Evolutionary conservation across 2,797 vertebrate species (phyloP).

Genomic region (Sebastes steindachneri): DNA sequence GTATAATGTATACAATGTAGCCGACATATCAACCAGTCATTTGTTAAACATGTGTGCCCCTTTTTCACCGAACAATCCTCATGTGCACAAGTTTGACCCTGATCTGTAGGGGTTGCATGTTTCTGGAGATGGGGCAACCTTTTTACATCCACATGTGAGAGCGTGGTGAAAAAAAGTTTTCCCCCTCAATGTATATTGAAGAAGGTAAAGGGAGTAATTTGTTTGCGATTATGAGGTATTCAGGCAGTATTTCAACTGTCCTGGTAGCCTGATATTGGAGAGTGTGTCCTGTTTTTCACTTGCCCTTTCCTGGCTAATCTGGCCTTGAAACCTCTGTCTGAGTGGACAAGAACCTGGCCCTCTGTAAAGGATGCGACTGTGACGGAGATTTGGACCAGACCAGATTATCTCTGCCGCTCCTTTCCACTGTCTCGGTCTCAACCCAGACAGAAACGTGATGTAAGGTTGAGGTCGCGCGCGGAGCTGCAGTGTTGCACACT

Average conservation of each 20-base stretch:
- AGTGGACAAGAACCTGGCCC: constrained; percentile 14
- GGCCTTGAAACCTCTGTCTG: constrained; percentile 49
- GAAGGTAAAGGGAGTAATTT: not conserved
- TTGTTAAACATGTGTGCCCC: not conserved
- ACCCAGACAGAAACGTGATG: constrained; percentile 81
- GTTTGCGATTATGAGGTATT: not conserved
- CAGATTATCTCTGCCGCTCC: constrained; percentile 42
- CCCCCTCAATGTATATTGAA: too few relatives aligned
- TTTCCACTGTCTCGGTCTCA: constrained; percentile 2
- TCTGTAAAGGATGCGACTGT: constrained; percentile 30
- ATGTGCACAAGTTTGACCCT: too few relatives aligned
- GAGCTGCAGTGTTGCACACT: constrained; percentile 23
- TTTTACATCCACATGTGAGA: not conserved
- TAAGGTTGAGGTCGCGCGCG: constrained; percentile 64
- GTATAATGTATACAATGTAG: too few relatives aligned
- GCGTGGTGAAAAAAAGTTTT: not conserved
- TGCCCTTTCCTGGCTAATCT: constrained; percentile 67
- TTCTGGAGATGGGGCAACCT: not conserved
- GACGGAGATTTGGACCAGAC: constrained; percentile 17
- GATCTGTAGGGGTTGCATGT: not conserved
- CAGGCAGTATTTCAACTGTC: not conserved
- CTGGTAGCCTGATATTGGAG: not conserved
- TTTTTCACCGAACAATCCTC: not conserved
- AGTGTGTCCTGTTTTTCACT: constrained; percentile 49
- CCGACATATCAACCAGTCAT: not conserved